A percentile compares a stretch with the other conserved stretches of the same genome.
Evolutionary conservation across 1,140 invertebrate genomes (phyloP).

Genomic region (Probaryconus sp.): DNA sequence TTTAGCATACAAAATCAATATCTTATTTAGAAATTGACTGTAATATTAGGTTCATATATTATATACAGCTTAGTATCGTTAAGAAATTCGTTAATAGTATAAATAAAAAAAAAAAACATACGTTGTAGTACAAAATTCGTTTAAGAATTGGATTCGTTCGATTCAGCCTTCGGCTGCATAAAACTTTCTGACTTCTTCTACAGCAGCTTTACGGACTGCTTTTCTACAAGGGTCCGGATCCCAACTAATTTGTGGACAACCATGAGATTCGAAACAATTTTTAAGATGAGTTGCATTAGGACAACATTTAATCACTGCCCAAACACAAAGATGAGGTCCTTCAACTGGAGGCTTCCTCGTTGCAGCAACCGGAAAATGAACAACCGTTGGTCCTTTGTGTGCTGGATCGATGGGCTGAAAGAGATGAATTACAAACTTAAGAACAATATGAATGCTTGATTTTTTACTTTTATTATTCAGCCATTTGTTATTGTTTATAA

Average conservation of each 20-base stretch:
- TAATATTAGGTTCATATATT: no score
- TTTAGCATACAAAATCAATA: no score
- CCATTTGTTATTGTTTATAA: no score
- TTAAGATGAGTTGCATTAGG: conserved; percentile 71
- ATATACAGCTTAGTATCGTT: conserved; percentile 13
- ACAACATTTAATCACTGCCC: conserved; percentile 84
- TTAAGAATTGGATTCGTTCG: conserved; percentile 2
- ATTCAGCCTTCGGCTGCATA: conserved; percentile 64
- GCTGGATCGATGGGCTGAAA: conserved; percentile 52
- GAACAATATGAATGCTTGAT: background rate
- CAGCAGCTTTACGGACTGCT: conserved; percentile 77
- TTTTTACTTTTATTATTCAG: no score
- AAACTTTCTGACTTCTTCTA: conserved; percentile 75
- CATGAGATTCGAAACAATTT: conserved; percentile 82
- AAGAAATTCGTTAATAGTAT: background rate
- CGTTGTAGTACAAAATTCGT: background rate
- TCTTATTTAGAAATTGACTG: no score
- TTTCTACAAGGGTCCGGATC: conserved; percentile 81
- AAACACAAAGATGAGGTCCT: conserved; percentile 80
- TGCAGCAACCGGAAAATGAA: conserved; percentile 63
- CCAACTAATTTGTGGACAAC: conserved; percentile 82
- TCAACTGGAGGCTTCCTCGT: conserved; percentile 51
- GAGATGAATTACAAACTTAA: background rate
- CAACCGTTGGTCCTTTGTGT: conserved; percentile 48
- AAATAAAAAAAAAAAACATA: background rate